Conservation (phyloP, 2,797 vertebrate species). For the Sphaeramia orbicularis region DNA sequence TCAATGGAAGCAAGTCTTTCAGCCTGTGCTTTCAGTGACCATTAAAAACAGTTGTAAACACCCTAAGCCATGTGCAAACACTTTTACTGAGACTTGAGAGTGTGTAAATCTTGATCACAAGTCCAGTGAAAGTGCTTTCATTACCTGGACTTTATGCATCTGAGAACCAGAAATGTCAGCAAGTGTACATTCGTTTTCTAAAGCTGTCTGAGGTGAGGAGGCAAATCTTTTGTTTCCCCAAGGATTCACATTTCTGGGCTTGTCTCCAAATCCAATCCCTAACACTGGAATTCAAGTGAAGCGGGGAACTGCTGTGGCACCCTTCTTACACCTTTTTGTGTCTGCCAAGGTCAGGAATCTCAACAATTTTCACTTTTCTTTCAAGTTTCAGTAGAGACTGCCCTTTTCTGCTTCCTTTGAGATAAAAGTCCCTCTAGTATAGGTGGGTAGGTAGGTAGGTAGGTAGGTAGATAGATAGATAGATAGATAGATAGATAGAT, state of each 20-base stretch:
- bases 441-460: no score
- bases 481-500: no score
- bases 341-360: slow-evolving; percentile 9
- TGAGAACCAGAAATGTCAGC: background rate
- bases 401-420: background rate
- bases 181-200: background rate
- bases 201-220: background rate
- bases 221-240: slow-evolving; percentile 22
- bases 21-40: no score
- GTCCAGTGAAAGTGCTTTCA: background rate
- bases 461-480: no score
- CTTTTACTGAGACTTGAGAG: no score
- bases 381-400: background rate
- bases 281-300: slow-evolving; percentile 9
- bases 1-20: no score
- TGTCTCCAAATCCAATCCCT: slow-evolving; percentile 17
- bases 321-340: slow-evolving; percentile 8
- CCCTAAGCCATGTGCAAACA: no score
- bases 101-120: no score
- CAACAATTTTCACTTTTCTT: background rate
- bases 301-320: slow-evolving; percentile 18
- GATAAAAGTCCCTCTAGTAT: slow-evolving; percentile 1
- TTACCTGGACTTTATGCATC: background rate
- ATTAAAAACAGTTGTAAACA: no score
- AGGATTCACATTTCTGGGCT: slow-evolving; percentile 33